Base-by-base conservation (phyloP, 2,113 vertebrate species). In the Merops nubicus region DNA sequence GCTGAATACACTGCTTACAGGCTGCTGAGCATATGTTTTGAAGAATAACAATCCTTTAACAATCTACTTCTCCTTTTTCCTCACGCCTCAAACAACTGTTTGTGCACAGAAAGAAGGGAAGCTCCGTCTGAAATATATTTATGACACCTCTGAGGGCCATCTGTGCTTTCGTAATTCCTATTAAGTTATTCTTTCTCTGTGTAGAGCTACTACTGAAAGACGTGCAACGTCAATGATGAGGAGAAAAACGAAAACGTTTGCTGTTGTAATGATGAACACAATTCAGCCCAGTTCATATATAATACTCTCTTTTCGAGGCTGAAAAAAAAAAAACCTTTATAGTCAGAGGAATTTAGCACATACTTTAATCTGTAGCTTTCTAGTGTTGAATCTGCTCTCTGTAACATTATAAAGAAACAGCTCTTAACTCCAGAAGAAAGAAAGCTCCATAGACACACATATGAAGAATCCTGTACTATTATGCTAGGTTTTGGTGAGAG, bases 161-260 rank as follows among this genome's bases (percentile, higher is more conserved):
- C 5, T 28, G 15, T 14, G 12, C 51, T 87, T 54, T 63, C 29
- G 9, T 12, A 5, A 40, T 57, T 83, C 14, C 22, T 9, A 9
- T 26, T 45, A 9, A 16, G 36, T n/a, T 62, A 33, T 36, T 70
- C 11, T 80, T 78, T 56, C 11, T 45, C 12, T 9, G 10, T n/a
- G 14, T 12, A 74, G 63, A 74, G 26, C 10, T 88, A 4, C 15
- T 56, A 15, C 26, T 69, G n/a, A 84, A 53, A 91, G 12, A 33
- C 15, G 7, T 17, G n/a, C 2, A 56, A 6, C 13, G 9, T 10
- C 34, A 74, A 22, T 0, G 2, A 47, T 28, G 38, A 82, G 4
- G 31, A 12, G 38, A 77, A 75, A 73, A 84, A 25, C 4, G 22
- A 10, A 29, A n/a, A 48, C 40, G 31, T 16, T 13, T 31, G 6